Percentiles rank a stretch among this genome's conserved stretches.
Evolutionary conservation across 2,888 invertebrate genomes (phyloP).

Genomic region (Melieria picta): DNA sequence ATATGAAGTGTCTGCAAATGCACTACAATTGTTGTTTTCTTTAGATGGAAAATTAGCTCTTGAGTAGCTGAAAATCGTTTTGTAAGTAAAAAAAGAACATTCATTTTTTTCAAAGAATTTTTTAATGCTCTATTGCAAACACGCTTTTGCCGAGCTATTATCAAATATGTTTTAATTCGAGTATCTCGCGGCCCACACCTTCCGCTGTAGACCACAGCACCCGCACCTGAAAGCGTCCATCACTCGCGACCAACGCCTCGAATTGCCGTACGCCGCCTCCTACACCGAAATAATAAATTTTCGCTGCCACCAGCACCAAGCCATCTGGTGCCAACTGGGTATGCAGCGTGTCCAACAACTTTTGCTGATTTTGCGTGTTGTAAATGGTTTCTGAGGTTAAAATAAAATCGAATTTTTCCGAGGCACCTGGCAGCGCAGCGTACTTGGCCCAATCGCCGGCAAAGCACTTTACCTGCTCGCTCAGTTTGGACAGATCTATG

Average conservation of each 20-base stretch:
- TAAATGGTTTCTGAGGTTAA: constrained; percentile 95
- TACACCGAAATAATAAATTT: constrained; percentile 94
- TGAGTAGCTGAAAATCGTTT: too few relatives aligned
- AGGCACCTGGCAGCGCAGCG: constrained; percentile 60
- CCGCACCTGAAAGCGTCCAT: constrained; percentile 69
- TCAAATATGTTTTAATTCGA: constrained; percentile 47
- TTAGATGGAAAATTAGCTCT: too few relatives aligned
- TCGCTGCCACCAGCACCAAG: constrained; percentile 81
- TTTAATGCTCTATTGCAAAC: too few relatives aligned
- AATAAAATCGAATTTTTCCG: constrained; percentile 81
- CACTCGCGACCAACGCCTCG: constrained; percentile 71
- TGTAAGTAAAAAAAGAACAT: background rate
- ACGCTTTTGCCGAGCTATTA: background rate
- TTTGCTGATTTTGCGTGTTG: constrained; percentile 80
- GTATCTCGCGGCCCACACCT: constrained; percentile 61
- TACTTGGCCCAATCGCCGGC: constrained; percentile 83
- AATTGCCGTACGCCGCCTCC: constrained; percentile 88
- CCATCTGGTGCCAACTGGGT: constrained; percentile 72
- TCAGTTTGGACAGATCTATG: constrained; percentile 24
- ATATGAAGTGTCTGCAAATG: too few relatives aligned
- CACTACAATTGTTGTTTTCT: too few relatives aligned
- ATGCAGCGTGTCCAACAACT: constrained; percentile 77
- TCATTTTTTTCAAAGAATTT: background rate
- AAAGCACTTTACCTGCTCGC: constrained; percentile 68
- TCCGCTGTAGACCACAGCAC: constrained; percentile 73